These are phyloP conservation scores for Deilephila elpenor DNA, from an alignment of 2,888 invertebrate genomes.

Conservation along the genomic window DNA sequence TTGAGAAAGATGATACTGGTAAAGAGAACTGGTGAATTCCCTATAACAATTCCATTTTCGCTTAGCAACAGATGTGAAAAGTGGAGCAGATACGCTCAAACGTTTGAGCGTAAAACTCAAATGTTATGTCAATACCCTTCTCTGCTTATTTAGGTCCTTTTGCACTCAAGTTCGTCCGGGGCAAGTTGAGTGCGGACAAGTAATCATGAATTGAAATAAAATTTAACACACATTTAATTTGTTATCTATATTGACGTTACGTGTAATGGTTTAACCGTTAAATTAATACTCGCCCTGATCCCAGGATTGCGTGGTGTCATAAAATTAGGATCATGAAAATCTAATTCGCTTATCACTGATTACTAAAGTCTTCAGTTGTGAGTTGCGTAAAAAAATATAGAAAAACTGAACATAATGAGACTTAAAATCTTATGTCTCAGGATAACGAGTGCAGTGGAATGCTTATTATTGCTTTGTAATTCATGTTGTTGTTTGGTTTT, in stretches of 20 bases:
- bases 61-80: background rate
- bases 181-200: background rate
- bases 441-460: too few species aligned
- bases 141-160: constrained; percentile 6
- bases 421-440: too few species aligned
- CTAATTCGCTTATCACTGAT: background rate
- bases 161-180: background rate
- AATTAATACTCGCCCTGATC: too few species aligned
- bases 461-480: too few species aligned
- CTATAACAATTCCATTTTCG: background rate
- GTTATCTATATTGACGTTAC: background rate
- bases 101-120: background rate
- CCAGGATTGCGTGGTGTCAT: too few species aligned
- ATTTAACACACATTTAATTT: background rate
- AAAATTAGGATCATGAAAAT: background rate
- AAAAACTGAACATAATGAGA: too few species aligned
- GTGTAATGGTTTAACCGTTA: too few species aligned
- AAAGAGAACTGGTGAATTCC: too few species aligned
- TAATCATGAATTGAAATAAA: background rate
- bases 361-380: background rate
- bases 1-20: too few species aligned
- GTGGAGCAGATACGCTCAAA: background rate
- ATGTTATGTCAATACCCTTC: constrained; percentile 5
- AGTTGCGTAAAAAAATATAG: too few species aligned
- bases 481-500: too few species aligned